phyloP scores from a whole-genome alignment of 1,140 invertebrate genomes.

The Bombus haemorrhoidalis region DNA sequence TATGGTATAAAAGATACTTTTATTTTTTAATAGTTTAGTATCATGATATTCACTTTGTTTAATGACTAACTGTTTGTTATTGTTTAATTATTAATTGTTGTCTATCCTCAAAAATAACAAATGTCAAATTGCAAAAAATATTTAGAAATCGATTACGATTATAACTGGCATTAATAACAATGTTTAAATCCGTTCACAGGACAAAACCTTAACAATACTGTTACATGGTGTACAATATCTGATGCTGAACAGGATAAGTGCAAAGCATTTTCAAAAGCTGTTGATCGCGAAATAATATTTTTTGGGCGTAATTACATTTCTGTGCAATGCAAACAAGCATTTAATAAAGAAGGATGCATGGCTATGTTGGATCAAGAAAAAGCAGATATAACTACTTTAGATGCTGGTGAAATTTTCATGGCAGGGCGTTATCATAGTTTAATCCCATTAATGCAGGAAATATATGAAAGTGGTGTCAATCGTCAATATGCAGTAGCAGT shows the following conservation, averaged over 20 bases:
- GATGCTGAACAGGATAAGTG: conserved; percentile 90
- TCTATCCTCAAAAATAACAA: background rate
- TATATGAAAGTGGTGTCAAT: conserved; percentile 84
- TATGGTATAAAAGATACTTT: conserved; percentile 10
- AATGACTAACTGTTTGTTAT: background rate
- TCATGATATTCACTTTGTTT: background rate
- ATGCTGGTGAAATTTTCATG: conserved; percentile 96
- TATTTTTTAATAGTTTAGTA: background rate
- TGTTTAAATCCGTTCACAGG: background rate
- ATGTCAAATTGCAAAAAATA: background rate
- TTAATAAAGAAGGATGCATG: conserved; percentile 93
- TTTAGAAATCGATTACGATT: background rate
- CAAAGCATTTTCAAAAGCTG: conserved; percentile 86
- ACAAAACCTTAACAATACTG: conserved; percentile 70
- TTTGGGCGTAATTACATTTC: conserved; percentile 86
- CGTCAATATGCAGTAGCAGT: conserved; percentile 94
- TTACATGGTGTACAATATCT: conserved; percentile 90
- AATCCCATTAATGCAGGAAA: conserved; percentile 93
- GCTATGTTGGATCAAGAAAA: conserved; percentile 88
- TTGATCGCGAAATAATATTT: conserved; percentile 85
- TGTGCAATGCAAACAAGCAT: conserved; percentile 87
- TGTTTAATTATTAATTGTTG: background rate
- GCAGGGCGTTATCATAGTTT: conserved; percentile 96
- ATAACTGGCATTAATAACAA: background rate
- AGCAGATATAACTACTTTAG: conserved; percentile 93